A percentile compares a stretch with the other conserved stretches of the same genome.
These are phyloP conservation scores for Furcula furcula DNA, from an alignment of 2,888 invertebrate species.

Conservation along the genomic window DNA sequence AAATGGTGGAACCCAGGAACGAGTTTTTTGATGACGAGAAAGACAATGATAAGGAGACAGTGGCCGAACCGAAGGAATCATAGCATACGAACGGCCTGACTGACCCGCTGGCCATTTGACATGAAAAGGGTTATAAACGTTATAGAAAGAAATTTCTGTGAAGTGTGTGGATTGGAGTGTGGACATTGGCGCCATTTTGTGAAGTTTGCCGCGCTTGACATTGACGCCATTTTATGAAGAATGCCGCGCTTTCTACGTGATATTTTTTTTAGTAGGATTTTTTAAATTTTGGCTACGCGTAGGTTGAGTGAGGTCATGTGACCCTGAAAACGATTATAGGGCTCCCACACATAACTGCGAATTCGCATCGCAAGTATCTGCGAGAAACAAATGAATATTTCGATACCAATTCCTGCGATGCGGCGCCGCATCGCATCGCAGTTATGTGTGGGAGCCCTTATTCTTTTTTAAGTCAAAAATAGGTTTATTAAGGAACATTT, in stretches of 20 bases:
- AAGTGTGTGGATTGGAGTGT: constrained; percentile 1
- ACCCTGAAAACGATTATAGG: too few relatives aligned
- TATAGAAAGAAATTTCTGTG: constrained; percentile 38
- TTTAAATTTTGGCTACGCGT: too few relatives aligned
- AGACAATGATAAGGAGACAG: constrained; percentile 90
- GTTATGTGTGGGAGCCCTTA: too few relatives aligned
- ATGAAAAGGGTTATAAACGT: constrained; percentile 35
- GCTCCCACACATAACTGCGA: too few relatives aligned
- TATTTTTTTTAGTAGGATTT: not conserved
- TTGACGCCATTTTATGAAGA: not conserved
- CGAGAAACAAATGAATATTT: too few relatives aligned
- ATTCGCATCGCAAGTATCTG: too few relatives aligned
- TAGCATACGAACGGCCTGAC: constrained; percentile 61
- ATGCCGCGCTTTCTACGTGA: not conserved
- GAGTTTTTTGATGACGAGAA: constrained; percentile 96
- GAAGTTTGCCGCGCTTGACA: not conserved
- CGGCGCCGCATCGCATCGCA: too few relatives aligned
- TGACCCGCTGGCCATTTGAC: constrained; percentile 61
- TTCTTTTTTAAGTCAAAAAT: too few relatives aligned
- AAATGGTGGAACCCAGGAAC: constrained; percentile 90
- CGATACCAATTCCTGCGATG: too few relatives aligned
- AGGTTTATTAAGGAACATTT: too few relatives aligned
- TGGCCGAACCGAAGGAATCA: constrained; percentile 65
- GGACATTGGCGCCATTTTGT: not conserved
- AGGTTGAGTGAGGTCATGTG: too few relatives aligned